These are phyloP conservation scores for silkworm (Bombyx mori) DNA, from an alignment of 1,140 invertebrate species.

Conservation along the genomic window DNA sequence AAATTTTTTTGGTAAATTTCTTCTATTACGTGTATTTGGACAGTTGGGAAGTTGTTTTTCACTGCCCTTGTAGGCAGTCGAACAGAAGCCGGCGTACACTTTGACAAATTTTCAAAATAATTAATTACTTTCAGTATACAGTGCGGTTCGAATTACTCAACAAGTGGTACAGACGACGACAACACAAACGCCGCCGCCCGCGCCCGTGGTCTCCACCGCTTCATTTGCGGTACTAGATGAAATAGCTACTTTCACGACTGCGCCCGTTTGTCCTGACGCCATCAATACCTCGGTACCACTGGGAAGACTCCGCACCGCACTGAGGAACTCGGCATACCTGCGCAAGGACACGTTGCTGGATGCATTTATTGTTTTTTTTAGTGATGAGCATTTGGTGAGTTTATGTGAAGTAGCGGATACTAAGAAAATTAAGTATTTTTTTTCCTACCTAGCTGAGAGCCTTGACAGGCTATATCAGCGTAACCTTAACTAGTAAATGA, in stretches of 20 bases:
- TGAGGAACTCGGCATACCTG: constrained; percentile 74
- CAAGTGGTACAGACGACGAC: constrained; percentile 18
- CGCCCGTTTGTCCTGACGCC: constrained; percentile 36
- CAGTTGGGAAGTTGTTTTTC: too few relatives aligned
- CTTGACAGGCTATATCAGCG: too few relatives aligned
- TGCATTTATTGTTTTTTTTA: constrained; percentile 83
- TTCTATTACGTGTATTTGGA: too few relatives aligned
- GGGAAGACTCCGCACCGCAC: constrained; percentile 75
- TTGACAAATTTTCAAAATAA: too few relatives aligned
- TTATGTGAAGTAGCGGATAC: neutral
- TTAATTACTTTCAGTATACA: constrained; percentile 28
- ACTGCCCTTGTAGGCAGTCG: too few relatives aligned
- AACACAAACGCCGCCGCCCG: constrained; percentile 7
- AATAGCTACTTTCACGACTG: constrained; percentile 18
- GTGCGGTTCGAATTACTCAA: constrained; percentile 15
- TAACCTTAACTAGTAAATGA: too few relatives aligned
- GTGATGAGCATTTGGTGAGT: constrained; percentile 84
- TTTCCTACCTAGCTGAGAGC: too few relatives aligned
- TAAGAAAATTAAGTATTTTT: too few relatives aligned
- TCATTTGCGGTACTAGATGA: constrained; percentile 25
- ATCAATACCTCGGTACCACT: constrained; percentile 46
- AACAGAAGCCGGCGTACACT: too few relatives aligned
- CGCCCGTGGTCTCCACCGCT: constrained; percentile 11
- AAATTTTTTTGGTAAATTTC: too few relatives aligned
- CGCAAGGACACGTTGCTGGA: constrained; percentile 75